phyloP scores from a whole-genome alignment of 2,888 invertebrate genomes.

The Mimumesa dahlbomi region DNA sequence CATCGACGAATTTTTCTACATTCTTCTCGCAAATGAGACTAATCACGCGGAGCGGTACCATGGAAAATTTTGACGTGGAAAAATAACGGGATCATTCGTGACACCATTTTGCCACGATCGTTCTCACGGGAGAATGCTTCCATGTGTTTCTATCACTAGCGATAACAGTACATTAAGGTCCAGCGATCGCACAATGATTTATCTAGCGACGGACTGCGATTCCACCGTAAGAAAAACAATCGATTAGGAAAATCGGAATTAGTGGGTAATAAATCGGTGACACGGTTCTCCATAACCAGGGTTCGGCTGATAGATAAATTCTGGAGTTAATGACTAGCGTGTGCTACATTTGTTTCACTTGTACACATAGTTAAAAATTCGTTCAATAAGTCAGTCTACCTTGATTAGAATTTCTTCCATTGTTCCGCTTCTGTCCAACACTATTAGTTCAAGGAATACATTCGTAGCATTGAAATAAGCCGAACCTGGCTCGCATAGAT shows the following conservation, averaged over 20 bases:
- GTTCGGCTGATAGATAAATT: constrained; percentile 16
- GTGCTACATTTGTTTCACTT: too few relatives aligned
- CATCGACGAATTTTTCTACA: too few relatives aligned
- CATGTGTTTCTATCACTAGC: constrained; percentile 32
- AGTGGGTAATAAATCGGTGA: constrained; percentile 1
- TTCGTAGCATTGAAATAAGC: too few relatives aligned
- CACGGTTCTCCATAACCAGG: neutral
- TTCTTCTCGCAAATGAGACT: too few relatives aligned
- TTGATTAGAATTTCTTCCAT: too few relatives aligned
- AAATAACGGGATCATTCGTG: neutral
- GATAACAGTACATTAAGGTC: constrained; percentile 25
- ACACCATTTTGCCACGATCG: constrained; percentile 13
- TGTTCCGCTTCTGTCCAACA: too few relatives aligned
- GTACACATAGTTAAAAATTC: too few relatives aligned
- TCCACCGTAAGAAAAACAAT: constrained; percentile 1
- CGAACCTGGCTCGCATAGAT: neutral
- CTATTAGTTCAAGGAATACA: too few relatives aligned
- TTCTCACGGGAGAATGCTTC: constrained; percentile 28
- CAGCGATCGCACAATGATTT: constrained; percentile 18
- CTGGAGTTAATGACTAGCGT: too few relatives aligned
- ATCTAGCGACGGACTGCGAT: constrained; percentile 17
- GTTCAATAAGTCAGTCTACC: too few relatives aligned
- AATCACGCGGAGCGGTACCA: too few relatives aligned
- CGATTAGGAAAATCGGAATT: constrained; percentile 8
- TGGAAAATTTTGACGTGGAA: too few relatives aligned